These are phyloP conservation scores for Pachyramphus minor DNA, from an alignment of 2,113 vertebrate genomes.

Conservation along the genomic window DNA sequence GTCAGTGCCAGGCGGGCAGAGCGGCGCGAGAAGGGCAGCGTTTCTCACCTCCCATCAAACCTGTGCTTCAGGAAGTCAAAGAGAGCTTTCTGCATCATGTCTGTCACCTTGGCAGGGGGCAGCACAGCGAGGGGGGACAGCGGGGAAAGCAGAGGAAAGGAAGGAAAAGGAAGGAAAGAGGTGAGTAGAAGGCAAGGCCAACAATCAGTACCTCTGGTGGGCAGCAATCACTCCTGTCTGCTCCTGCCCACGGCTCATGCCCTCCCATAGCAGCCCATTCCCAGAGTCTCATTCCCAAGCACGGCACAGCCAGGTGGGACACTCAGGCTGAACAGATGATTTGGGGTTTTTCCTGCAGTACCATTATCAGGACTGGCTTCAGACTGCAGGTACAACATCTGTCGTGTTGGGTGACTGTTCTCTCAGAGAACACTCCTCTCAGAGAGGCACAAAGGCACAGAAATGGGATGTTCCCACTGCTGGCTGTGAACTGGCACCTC, in stretches of 20 bases:
- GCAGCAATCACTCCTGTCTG: neutral
- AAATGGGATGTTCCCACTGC: neutral
- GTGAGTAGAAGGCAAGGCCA: constrained; percentile 24
- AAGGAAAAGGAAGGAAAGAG: constrained; percentile 29
- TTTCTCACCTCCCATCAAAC: constrained; percentile 97
- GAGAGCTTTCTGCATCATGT: constrained; percentile 99
- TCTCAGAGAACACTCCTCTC: neutral
- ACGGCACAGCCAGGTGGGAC: accelerated
- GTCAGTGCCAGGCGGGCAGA: neutral
- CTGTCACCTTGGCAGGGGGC: constrained; percentile 88
- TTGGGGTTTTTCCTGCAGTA: neutral
- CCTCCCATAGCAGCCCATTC: neutral
- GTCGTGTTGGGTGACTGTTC: neutral
- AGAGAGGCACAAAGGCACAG: neutral
- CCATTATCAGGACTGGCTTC: neutral
- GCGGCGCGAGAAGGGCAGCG: constrained; percentile 56
- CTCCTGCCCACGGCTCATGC: neutral
- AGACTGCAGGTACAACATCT: neutral
- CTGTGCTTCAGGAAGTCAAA: constrained; percentile 99
- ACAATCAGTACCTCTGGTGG: neutral
- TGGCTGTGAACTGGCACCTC: neutral
- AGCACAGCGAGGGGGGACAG: constrained; percentile 54
- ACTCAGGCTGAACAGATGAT: accelerated
- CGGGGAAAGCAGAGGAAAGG: constrained; percentile 61
- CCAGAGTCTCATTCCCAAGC: neutral